These are phyloP conservation scores for Sparidentex hasta DNA, from an alignment of 2,797 vertebrate species.

Conservation along the genomic window DNA sequence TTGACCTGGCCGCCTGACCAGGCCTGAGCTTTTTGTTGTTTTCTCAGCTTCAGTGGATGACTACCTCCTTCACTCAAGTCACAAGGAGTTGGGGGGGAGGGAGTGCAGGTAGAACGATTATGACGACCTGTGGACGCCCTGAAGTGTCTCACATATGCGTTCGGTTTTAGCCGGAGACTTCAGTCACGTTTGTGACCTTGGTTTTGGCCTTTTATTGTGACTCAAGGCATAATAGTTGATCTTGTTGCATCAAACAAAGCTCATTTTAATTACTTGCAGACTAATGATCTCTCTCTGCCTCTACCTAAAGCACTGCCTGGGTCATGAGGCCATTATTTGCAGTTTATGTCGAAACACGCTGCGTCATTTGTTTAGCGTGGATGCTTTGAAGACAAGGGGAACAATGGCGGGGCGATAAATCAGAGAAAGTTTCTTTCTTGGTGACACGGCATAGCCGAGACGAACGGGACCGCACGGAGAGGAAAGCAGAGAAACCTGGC, in stretches of 20 bases:
- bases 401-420: constrained; percentile 75
- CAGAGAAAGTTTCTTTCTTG: constrained; percentile 39
- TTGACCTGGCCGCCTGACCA: constrained; percentile 81
- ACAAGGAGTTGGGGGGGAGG: background rate
- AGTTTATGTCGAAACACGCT: constrained; percentile 43
- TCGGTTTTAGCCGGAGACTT: background rate
- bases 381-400: constrained; percentile 77
- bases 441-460: constrained; percentile 47
- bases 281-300: background rate
- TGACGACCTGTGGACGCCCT: background rate
- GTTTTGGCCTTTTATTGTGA: constrained; percentile 1
- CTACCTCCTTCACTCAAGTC: constrained; percentile 56
- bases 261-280: constrained; percentile 27
- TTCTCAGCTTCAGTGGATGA: constrained; percentile 71
- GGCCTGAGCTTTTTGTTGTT: constrained; percentile 67
- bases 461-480: constrained; percentile 22
- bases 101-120: constrained; percentile 28
- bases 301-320: constrained; percentile 4
- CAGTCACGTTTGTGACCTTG: background rate
- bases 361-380: constrained; percentile 59
- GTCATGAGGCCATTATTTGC: constrained; percentile 42
- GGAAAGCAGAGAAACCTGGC: constrained; percentile 35
- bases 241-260: constrained; percentile 1
- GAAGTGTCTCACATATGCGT: background rate
- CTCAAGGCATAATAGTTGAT: background rate